Evolutionary conservation across 2,797 vertebrate species (phyloP).

Genomic region (Sebastiscus tertius): DNA sequence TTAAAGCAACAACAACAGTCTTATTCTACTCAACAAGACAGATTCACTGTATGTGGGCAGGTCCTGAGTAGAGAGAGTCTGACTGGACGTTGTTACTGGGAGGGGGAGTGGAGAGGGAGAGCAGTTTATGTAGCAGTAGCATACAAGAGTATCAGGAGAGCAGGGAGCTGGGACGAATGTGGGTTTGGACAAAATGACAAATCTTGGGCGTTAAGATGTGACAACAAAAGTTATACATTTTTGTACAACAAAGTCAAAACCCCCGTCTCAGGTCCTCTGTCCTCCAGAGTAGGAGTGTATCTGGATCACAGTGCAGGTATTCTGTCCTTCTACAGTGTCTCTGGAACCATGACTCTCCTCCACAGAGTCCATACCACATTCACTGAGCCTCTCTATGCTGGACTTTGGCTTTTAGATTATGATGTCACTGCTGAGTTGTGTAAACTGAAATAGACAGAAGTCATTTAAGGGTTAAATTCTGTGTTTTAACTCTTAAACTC

Average conservation of each 20-base stretch:
- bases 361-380: too few species aligned
- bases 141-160: background rate
- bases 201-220: background rate
- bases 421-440: too few species aligned
- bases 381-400: too few species aligned
- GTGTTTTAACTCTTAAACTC: too few species aligned
- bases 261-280: background rate
- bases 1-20: too few species aligned
- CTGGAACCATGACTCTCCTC: background rate
- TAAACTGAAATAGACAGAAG: too few species aligned
- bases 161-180: fast-evolving
- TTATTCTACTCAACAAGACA: background rate
- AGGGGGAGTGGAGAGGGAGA: background rate
- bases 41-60: background rate
- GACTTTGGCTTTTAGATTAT: too few species aligned
- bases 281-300: slow-evolving; percentile 14
- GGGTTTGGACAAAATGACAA: background rate
- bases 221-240: too few species aligned
- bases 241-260: too few species aligned
- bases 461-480: too few species aligned
- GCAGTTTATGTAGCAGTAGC: background rate
- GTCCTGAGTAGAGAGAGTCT: slow-evolving; percentile 4
- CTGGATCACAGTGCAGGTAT: background rate
- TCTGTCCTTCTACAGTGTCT: background rate
- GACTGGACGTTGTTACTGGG: background rate